Percentiles rank a stretch among this genome's conserved stretches.
Conservation (phyloP, 2,113 vertebrate genomes). For the Telmatochromis brichardi region DNA sequence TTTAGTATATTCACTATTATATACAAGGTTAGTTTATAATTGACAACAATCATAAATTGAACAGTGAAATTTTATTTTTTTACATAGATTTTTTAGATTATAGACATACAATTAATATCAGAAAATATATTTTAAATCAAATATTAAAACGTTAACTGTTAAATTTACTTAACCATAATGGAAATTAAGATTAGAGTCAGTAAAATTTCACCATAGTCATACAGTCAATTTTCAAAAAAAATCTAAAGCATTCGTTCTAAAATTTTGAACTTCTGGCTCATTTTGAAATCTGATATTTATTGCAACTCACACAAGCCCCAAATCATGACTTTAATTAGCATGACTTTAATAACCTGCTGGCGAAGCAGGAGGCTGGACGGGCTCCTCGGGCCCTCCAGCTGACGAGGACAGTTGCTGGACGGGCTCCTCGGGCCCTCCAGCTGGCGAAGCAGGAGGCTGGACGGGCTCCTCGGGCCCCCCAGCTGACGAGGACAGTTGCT, state of each 20-base stretch:
- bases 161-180: background rate
- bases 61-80: background rate
- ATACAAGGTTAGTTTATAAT: background rate
- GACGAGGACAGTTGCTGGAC: too few species aligned
- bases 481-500: too few species aligned
- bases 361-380: too few species aligned
- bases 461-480: too few species aligned
- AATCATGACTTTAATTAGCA: background rate
- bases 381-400: too few species aligned
- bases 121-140: background rate
- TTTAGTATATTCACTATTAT: background rate
- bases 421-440: too few species aligned
- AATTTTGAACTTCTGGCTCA: background rate
- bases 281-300: background rate
- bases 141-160: background rate
- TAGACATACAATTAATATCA: background rate
- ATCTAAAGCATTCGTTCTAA: background rate
- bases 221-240: background rate
- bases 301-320: background rate
- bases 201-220: background rate
- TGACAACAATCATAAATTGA: background rate
- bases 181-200: background rate
- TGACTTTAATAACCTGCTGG: too few species aligned
- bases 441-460: too few species aligned
- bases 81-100: background rate